Base-by-base conservation (phyloP, 64 coral and sea anemone species). In the Stichodactyla mertensii region DNA sequence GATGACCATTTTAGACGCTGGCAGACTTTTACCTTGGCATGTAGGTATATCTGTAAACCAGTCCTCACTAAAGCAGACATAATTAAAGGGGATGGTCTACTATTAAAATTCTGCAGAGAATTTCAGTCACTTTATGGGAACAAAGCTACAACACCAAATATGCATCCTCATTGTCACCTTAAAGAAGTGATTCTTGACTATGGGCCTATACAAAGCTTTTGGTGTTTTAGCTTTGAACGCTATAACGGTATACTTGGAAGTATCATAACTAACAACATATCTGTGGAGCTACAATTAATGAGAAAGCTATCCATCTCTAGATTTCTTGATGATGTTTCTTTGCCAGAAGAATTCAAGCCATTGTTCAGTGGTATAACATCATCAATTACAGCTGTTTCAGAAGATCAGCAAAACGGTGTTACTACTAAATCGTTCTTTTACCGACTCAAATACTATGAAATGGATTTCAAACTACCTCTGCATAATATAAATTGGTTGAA, bases 121-220 rank as follows among this genome's bases (percentile, higher is more conserved):
- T 71, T 88, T 61, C 88, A 88, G 77, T 66, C 57, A 86, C 54
- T 95, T 56, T 91, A 86, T 91, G 93, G 89, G 51, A 81, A 77
- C 61, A 61, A 91, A 66, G 55, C 61, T n/a, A 84, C 61, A 52
- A 94, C 88, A 55, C 79, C 88, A 66, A 93, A 93, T 20, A 87
- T 87, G 79, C 88, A 90, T 79, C 71, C 88, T 9, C 55, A 90
- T 55, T 66, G 71, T 13, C 88, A 94, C 27, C 16, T 94, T 13
- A 52, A 61, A 51, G 85, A 87, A 22, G 86, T 61, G 28, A 80
- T 91, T 31, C 16, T 66, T 12, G 87, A 93, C 18, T 93, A 67
- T 89, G 82, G 82, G 6, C 92, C 88, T 23, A 53, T 94, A 9
- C 85, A 94, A 24, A 86, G 83, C 20, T 94, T 94, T 85, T 94